Evolutionary conservation across 2,797 vertebrate genomes (phyloP).

Genomic region (Pyrrhura leucotis): DNA sequence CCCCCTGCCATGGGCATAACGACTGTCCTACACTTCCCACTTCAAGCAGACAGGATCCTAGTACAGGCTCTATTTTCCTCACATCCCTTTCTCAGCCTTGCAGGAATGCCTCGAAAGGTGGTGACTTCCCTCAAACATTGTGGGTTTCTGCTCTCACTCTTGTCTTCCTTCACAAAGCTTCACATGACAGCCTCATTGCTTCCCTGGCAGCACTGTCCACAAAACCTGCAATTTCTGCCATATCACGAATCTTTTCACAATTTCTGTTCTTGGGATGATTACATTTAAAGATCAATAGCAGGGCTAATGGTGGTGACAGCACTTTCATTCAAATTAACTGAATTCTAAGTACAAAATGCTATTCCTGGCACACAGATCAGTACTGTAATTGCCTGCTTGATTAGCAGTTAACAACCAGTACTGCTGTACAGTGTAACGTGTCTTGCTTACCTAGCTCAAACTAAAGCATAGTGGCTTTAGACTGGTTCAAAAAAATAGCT

Average conservation of each 20-base stretch:
- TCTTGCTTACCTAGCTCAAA: not conserved
- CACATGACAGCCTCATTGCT: fast-evolving
- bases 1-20: not conserved
- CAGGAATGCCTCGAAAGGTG: not conserved
- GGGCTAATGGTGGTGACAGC: conserved; percentile 10
- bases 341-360: conserved; percentile 11
- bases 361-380: conserved; percentile 11
- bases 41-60: not conserved
- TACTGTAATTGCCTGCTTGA: not conserved
- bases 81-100: not conserved
- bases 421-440: not conserved
- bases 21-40: not conserved
- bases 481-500: conserved; percentile 8
- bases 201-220: not conserved
- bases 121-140: not conserved
- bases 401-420: not conserved
- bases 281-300: conserved; percentile 60
- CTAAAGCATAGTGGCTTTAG: not conserved
- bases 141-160: not conserved
- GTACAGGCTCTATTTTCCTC: not conserved
- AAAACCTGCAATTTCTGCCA: not conserved
- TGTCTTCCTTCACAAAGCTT: not conserved
- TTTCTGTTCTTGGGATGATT: conserved; percentile 38
- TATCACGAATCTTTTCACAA: not conserved
- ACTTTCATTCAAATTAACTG: conserved; percentile 55